phyloP scores from a whole-genome alignment of 1,140 invertebrate species.

The Conus betulinus region DNA sequence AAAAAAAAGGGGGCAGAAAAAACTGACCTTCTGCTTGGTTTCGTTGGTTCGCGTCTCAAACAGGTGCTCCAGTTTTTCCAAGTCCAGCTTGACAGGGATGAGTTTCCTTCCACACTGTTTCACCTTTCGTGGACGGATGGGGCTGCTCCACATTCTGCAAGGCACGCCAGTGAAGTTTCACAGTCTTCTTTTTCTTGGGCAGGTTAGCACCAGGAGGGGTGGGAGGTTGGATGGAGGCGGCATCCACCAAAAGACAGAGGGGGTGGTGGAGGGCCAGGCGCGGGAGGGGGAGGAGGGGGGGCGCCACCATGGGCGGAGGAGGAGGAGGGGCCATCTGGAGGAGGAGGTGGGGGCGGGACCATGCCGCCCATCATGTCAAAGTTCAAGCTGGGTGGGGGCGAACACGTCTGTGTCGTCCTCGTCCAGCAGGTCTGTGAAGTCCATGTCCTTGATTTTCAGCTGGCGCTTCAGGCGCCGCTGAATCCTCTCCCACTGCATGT shows the following conservation, averaged over 20 bases:
- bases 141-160: slow-evolving; percentile 77
- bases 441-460: slow-evolving; percentile 93
- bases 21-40: slow-evolving; percentile 87
- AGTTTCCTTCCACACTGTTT: slow-evolving; percentile 97
- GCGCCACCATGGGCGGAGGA: slow-evolving; percentile 67
- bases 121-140: slow-evolving; percentile 80
- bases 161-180: slow-evolving; percentile 99
- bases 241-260: slow-evolving; percentile 72
- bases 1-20: background rate
- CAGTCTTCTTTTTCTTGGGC: slow-evolving; percentile 97
- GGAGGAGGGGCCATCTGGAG: slow-evolving; percentile 76
- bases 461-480: slow-evolving; percentile 88
- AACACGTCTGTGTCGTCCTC: slow-evolving; percentile 78
- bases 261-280: slow-evolving; percentile 73
- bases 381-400: slow-evolving; percentile 53
- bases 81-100: slow-evolving; percentile 86
- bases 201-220: slow-evolving; percentile 73
- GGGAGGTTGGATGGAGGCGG: slow-evolving; percentile 69
- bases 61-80: slow-evolving; percentile 94
- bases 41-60: slow-evolving; percentile 98
- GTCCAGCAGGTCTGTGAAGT: slow-evolving; percentile 92
- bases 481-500: slow-evolving; percentile 95
- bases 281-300: slow-evolving; percentile 72
- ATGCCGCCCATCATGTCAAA: slow-evolving; percentile 68
- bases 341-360: slow-evolving; percentile 77